Percentiles rank a stretch among this genome's conserved stretches.
Evolutionary conservation across 2,797 vertebrate species (phyloP).

Genomic region (Ctenopoma multispine): DNA sequence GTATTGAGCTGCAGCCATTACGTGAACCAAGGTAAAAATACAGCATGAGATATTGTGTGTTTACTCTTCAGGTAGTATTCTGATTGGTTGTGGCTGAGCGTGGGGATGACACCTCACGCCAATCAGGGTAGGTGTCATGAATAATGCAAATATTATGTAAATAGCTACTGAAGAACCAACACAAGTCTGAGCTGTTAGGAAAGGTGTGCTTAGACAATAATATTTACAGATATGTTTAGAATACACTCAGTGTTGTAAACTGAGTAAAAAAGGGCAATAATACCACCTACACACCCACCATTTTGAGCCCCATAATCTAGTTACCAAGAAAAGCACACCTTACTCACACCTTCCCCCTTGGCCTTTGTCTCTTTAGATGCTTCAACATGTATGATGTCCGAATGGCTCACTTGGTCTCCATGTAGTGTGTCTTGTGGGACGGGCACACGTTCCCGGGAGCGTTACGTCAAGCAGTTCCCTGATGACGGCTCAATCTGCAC

Average conservation of each 20-base stretch:
- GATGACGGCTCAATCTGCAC: slow-evolving; percentile 96
- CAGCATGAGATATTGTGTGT: too few relatives aligned
- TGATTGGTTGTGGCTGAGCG: too few relatives aligned
- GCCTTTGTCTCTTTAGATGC: slow-evolving; percentile 79
- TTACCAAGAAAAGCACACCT: neutral
- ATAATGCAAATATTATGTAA: neutral
- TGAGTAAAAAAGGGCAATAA: too few relatives aligned
- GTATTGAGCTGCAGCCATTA: neutral
- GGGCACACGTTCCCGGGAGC: slow-evolving; percentile 92
- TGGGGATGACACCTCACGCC: too few relatives aligned
- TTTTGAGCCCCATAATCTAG: neutral
- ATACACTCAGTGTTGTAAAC: too few relatives aligned
- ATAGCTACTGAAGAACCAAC: neutral
- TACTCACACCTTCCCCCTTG: neutral
- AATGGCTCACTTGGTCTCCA: slow-evolving; percentile 98
- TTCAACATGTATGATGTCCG: slow-evolving; percentile 98
- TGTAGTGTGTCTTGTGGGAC: slow-evolving; percentile 93
- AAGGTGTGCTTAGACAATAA: neutral
- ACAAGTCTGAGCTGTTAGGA: neutral
- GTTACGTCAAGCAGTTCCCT: slow-evolving; percentile 97
- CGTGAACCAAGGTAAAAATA: neutral
- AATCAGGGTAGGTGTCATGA: neutral
- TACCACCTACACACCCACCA: neutral
- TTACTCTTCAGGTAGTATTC: too few relatives aligned
- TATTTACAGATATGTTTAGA: neutral